Evolutionary conservation across 2,888 invertebrate species (phyloP), one percentile per base, ranked within the genome.

Genomic region (Hydropsyche betteni): DNA sequence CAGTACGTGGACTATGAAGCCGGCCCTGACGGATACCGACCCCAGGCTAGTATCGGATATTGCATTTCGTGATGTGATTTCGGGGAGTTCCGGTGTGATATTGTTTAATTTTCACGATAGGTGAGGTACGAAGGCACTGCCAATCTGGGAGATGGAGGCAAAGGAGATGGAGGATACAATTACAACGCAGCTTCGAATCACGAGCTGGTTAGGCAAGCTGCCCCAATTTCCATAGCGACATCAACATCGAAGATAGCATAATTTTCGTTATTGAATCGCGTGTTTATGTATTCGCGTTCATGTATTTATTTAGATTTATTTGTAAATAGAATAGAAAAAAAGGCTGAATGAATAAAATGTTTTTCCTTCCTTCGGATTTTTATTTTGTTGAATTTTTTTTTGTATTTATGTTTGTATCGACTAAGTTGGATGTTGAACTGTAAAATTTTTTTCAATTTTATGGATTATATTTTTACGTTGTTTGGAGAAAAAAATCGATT

Each of bases 1-100:
- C 90, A 90, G 82, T 88, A 89, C 34, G 91, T 91, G 4, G 90
- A 90, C 80, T 91, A 91, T 81, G 87, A 90, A 75, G 91, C 91
- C 5, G 90, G 90, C 50, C 87, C 86, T 8, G 88, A 87, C 70
- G 91, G 91, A 8, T 91, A 89, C 83, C 87, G 88, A 74, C 91
- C 91, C 16, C 89, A 88, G 85, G 89, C 91, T 76, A 82, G 84
- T 24, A 24, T 24, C 24, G 24, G 24, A 24, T 24, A 2, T 1
- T 44, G 44, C 7, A 44, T 6, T 6, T 8, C 7, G 44, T 44
- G 10, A 44, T 44, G 44, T 10, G 58, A 33, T 16, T 16, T 58
- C 24, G 24, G 24, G 24, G 81, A 55, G 24, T 14, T 6, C 6
- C 0, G 2, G 1, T 55, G 55, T 24, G 10, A 12, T 7, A n/a